phyloP scores from a whole-genome alignment of 2,888 invertebrate genomes.

The Steinernema hermaphroditum region DNA sequence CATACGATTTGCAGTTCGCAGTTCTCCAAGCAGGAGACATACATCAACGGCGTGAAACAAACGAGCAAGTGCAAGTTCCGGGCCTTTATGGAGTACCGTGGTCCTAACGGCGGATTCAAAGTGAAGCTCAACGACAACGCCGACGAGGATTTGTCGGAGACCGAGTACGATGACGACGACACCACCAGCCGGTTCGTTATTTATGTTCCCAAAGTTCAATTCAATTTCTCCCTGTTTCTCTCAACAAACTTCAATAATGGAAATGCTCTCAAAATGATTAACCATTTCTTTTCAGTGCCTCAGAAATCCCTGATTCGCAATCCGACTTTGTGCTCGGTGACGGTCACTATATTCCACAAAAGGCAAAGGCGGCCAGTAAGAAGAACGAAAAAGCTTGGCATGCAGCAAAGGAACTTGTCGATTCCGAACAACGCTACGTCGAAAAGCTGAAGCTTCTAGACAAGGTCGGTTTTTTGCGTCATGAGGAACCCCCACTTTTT shows the following conservation, averaged over 20 bases:
- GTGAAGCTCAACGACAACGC: constrained; percentile 61
- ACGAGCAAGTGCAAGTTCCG: constrained; percentile 57
- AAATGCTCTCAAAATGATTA: no score
- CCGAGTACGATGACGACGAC: constrained; percentile 62
- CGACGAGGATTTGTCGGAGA: constrained; percentile 61
- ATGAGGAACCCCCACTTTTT: not conserved
- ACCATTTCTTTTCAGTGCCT: constrained; percentile 33
- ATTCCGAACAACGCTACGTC: constrained; percentile 74
- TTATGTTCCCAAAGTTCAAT: not conserved
- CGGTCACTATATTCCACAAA: constrained; percentile 33
- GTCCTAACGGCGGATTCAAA: constrained; percentile 59
- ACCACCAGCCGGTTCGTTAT: constrained; percentile 35
- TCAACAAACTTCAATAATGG: no score
- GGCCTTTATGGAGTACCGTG: constrained; percentile 63
- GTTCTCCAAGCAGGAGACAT: constrained; percentile 61
- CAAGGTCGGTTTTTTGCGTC: constrained; percentile 67
- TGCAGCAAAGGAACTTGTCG: constrained; percentile 73
- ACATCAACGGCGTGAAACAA: constrained; percentile 60
- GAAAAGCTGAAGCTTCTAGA: constrained; percentile 73
- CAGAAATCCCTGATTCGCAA: constrained; percentile 49
- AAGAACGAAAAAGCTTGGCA: constrained; percentile 66
- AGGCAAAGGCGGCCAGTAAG: constrained; percentile 48
- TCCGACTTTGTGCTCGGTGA: constrained; percentile 46
- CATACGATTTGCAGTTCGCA: constrained; percentile 54
- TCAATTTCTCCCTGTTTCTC: not conserved